A percentile compares a stretch with the other conserved stretches of the same genome.
Evolutionary conservation across 2,797 vertebrate genomes (phyloP).

Genomic region (Benthosema pterotum): DNA sequence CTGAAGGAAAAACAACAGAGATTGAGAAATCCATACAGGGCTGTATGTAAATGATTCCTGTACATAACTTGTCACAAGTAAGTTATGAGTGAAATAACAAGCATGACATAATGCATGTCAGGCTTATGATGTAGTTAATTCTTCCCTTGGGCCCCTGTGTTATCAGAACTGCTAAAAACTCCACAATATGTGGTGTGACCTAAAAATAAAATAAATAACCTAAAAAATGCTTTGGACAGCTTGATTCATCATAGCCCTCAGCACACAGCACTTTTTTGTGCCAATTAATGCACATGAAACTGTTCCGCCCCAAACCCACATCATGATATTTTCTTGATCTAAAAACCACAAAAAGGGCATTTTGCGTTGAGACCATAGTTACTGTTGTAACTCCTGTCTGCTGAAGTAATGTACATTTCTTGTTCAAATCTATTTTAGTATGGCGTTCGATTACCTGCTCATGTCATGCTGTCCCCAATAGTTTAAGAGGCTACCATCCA

Average conservation of each 20-base stretch:
- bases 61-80: slow-evolving; percentile 50
- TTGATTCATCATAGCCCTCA: too few species aligned
- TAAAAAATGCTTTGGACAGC: too few species aligned
- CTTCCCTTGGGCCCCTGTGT: too few species aligned
- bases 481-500: slow-evolving; percentile 81
- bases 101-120: slow-evolving; percentile 23
- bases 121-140: too few species aligned
- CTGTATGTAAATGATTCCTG: slow-evolving; percentile 63
- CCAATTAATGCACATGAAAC: too few species aligned
- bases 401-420: neutral
- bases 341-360: too few species aligned
- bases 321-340: too few species aligned
- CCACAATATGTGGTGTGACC: too few species aligned
- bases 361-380: neutral
- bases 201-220: too few species aligned
- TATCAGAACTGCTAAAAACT: too few species aligned
- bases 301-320: too few species aligned
- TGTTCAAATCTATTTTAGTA: neutral
- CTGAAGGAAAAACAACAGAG: slow-evolving; percentile 71
- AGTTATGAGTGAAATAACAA: slow-evolving; percentile 54
- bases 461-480: slow-evolving; percentile 84
- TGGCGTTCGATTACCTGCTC: slow-evolving; percentile 77
- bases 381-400: neutral
- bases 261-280: too few species aligned
- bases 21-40: slow-evolving; percentile 50